Conservation (phyloP, 1,140 invertebrate genomes). For the Protaetia brevitarsis region DNA sequence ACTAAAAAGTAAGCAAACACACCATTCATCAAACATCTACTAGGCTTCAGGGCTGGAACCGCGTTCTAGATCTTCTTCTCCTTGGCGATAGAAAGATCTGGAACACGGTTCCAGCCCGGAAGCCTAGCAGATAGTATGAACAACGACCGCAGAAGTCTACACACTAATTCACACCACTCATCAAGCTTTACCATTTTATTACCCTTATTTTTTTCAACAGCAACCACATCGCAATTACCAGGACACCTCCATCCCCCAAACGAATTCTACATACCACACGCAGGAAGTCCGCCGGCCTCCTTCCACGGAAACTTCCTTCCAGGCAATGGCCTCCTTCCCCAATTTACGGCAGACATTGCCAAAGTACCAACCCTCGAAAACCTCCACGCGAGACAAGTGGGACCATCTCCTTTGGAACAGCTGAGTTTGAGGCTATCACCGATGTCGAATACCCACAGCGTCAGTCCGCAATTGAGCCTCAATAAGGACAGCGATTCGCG, state of each 20-base stretch:
- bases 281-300: conserved; percentile 50
- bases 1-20: conserved; percentile 19
- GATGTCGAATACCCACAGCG: conserved; percentile 35
- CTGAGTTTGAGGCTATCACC: conserved; percentile 37
- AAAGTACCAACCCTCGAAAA: conserved; percentile 32
- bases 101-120: too few species aligned
- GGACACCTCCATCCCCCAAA: conserved; percentile 42
- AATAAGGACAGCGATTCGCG: conserved; percentile 46
- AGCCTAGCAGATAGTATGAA: too few species aligned
- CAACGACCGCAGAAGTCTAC: too few species aligned
- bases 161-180: too few species aligned
- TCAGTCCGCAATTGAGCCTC: conserved; percentile 32
- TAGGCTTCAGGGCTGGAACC: too few species aligned
- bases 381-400: conserved; percentile 26
- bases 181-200: conserved; percentile 6
- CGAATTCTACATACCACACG: conserved; percentile 48
- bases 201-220: conserved; percentile 38
- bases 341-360: conserved; percentile 24
- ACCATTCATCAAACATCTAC: too few species aligned
- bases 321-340: conserved; percentile 21
- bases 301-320: conserved; percentile 41
- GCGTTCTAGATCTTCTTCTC: too few species aligned
- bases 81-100: too few species aligned
- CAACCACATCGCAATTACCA: conserved; percentile 40
- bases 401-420: conserved; percentile 38